Percentiles rank a stretch among this genome's conserved stretches.
Conservation (phyloP, 2,113 vertebrate genomes). For the Rhabdornis inornatus region DNA sequence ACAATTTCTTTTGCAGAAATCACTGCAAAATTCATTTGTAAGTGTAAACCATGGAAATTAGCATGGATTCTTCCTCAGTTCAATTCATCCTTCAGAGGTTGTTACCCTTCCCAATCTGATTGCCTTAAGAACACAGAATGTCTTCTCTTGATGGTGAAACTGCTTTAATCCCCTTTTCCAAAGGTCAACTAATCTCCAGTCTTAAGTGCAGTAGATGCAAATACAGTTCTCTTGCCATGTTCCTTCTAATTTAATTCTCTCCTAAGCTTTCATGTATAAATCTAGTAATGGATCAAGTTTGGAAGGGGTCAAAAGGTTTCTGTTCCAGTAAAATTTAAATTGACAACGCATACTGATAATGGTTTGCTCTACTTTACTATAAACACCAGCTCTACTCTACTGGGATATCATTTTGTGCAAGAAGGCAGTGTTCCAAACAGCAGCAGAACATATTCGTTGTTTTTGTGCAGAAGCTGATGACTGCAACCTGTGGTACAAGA, state of each 20-base stretch:
- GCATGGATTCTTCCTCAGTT: constrained; percentile 40
- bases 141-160: constrained; percentile 66
- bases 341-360: constrained; percentile 57
- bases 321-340: constrained; percentile 72
- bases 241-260: constrained; percentile 74
- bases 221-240: constrained; percentile 60
- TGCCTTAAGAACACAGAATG: constrained; percentile 60
- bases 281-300: constrained; percentile 69
- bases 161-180: constrained; percentile 65
- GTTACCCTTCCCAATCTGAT: constrained; percentile 60
- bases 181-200: constrained; percentile 72
- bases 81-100: constrained; percentile 55
- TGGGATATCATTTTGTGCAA: constrained; percentile 16
- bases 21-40: constrained; percentile 42
- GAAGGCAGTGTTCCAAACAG: background rate
- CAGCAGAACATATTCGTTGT: background rate
- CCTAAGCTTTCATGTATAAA: constrained; percentile 66
- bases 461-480: constrained; percentile 13
- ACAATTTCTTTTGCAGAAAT: constrained; percentile 28
- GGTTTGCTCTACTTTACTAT: constrained; percentile 47
- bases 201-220: constrained; percentile 74
- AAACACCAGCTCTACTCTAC: constrained; percentile 23
- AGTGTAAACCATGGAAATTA: constrained; percentile 57
- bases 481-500: background rate
- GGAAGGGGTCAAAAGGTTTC: constrained; percentile 66